Base-by-base conservation (phyloP, 2,888 invertebrate genomes). In the Megastigmus dorsalis region DNA sequence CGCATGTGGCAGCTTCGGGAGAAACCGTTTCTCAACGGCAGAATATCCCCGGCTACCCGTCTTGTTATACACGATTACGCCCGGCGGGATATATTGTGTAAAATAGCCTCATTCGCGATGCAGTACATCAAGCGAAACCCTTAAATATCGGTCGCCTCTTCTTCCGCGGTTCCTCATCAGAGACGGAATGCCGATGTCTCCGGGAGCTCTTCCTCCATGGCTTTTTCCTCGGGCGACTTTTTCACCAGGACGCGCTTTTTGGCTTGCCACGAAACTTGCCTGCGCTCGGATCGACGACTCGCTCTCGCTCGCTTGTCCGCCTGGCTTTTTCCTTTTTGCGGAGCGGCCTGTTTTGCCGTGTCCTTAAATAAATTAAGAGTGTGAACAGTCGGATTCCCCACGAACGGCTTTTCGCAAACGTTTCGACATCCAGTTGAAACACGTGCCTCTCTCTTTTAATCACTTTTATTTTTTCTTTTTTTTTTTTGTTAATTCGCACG, bases 41-140 rank as follows among this genome's bases (percentile, higher is more conserved):
- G 33, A 30, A 50, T n/a, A n/a, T 59, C 38, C 10, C 26, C 2
- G 13, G n/a, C 15, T 41, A 23, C 26, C 33, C n/a, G n/a, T 9
- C 41, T 66, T 30, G 45, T 73, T 45, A 45, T 10, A 10, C 41
- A 33, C 43, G 52, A 73, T 66, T 60, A 65, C 43, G 23, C 74
- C 45, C 75, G 60, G 62, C 68, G 72, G 67, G 60, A 59, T 48
- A 30, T 76, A 83, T 83, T 81, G 79, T 82, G 79, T 80, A 81
- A 81, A 74, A 81, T 79, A 75, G 70, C 63, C 79, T 82, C 80
- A 79, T 82, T 82, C 79, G 72, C 70, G 77, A 82, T 81, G 75
- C 82, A 80, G 77, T 79, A 79, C 81, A 79, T 82, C 80, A 81
- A 81, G 73, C 78, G 52, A 70, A 62, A 33, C 41, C 74, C 74